Percentiles rank a stretch among this genome's conserved stretches.
phyloP scores from a whole-genome alignment of 2,888 invertebrate genomes.

The Electrophaes corylata region DNA sequence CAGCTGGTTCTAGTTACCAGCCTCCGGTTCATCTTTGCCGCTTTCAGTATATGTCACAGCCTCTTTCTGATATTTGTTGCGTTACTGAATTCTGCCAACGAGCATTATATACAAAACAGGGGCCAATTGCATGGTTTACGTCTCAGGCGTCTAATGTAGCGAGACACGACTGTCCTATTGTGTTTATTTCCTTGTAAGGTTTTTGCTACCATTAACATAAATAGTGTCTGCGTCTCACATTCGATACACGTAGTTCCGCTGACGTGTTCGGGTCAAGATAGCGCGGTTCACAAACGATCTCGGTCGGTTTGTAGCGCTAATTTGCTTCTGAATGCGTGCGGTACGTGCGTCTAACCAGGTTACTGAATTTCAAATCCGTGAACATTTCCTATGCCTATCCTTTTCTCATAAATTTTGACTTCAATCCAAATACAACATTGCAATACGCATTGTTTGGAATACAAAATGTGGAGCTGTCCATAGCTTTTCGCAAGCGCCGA shows the following conservation, averaged over 20 bases:
- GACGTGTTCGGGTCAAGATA: conserved; percentile 59
- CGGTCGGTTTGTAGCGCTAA: conserved; percentile 55
- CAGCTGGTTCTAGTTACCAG: conserved; percentile 44
- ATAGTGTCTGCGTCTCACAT: conserved; percentile 74
- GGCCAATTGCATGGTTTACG: conserved; percentile 71
- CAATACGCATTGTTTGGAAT: conserved; percentile 34
- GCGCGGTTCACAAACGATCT: conserved; percentile 51
- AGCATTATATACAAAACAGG: conserved; percentile 80
- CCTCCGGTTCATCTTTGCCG: conserved; percentile 62
- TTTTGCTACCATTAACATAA: conserved; percentile 81
- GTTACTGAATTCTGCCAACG: conserved; percentile 77
- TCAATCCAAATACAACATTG: conserved; percentile 32
- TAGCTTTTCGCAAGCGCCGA: conserved; percentile 26
- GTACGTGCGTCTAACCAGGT: conserved; percentile 44
- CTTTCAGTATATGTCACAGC: conserved; percentile 68
- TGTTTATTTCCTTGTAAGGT: conserved; percentile 80
- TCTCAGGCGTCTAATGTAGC: conserved; percentile 75
- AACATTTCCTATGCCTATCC: conserved; percentile 29
- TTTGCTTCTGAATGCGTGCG: conserved; percentile 55
- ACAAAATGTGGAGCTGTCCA: conserved; percentile 35
- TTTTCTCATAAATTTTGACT: conserved; percentile 35
- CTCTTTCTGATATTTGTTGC: conserved; percentile 71
- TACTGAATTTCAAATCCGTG: conserved; percentile 45
- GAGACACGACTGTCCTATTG: conserved; percentile 80
- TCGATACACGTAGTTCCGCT: conserved; percentile 66